Base-by-base conservation (phyloP, 2,113 vertebrate genomes). In the Chamaetylas fuelleborni region DNA sequence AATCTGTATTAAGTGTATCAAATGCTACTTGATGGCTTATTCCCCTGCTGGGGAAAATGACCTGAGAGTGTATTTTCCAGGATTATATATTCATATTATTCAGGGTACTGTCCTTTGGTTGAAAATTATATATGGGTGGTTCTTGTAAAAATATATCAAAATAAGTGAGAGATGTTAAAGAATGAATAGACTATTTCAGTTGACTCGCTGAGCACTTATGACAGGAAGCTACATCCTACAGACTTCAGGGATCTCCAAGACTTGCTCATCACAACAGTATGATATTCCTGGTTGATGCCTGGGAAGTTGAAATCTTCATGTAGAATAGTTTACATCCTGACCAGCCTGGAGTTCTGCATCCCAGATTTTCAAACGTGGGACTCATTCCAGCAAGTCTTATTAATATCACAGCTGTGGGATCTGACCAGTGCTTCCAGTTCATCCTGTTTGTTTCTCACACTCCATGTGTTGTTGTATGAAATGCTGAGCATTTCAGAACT, bases 291-390 rank as follows among this genome's bases (percentile, higher is more conserved):
- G 8, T 4, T 23, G 22, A 36, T 53, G 20, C 14, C 70, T 60
- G 45, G 16, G 14, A 34, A 47, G 23, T 22, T 38, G 24, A 47
- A 40, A 47, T 38, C 23, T 48, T 25, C 29, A 51, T 51, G 8
- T 10, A 22, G 7, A 51, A 25, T 14, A 45, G 31, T 18, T 81
- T 48, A 14, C 12, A n/a, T 48, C 28, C 23, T 43, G 60, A 73
- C 38, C 17, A 57, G 11, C 17, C 65, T 31, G 17, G 24, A n/a
- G 10, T 18, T 6, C 42, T 86, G 38, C 36, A 42, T 19, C n/a
- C 7, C 34, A 31, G 20, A 15, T 48, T 36, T 69, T 29, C 48
- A 69, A 0, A 3, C 0, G 0, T 28, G 20, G 45, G 15, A 28
- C 13, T 56, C 8, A 25, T 60, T 70, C 14, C 28, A 43, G 31